Base-by-base conservation (phyloP, 2,888 invertebrate species). In the Agriopis aurantiaria region DNA sequence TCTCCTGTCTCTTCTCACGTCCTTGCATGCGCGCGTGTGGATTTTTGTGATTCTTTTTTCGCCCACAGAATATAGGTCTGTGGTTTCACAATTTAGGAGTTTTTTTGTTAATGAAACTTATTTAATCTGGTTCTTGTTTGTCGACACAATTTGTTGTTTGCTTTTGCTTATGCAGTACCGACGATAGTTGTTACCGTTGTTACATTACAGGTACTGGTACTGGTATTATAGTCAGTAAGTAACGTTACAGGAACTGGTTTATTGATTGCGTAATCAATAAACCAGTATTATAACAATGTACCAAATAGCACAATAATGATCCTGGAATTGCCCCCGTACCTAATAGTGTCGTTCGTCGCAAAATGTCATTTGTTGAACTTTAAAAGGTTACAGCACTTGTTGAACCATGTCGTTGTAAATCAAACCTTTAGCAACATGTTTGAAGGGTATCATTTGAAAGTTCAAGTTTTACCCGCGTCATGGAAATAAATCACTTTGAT, bases 311-410 rank as follows among this genome's bases (percentile, higher is more conserved):
- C 82, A 82, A 84, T 85, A 86, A 86, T 84, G 83, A 83, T 79
- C 80, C 81, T 79, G 75, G 81, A 82, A 86, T 84, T 84, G 84
- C 83, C 82, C 69, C 75, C 74, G 79, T 87, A n/a, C n/a, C n/a
- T n/a, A 88, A 88, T 87, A 88, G 83, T 87, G 86, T 88, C 86
- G 68, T 83, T 86, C 84, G 80, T 83, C 78, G 83, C 78, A 88
- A 92, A 77, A 92, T 92, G 92, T 91, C 92, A 92, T 85, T 86
- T 78, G 87, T 83, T 92, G 92, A 92, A 91, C 92, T 92, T 92
- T 91, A 78, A 86, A 86, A 85, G 87, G 88, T 82, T 75, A 75
- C 76, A 81, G 83, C 83, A 77, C 82, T 79, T 80, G 82, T 81
- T 89, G 88, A 89, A 86, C 90, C 89, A 82, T 89, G 85, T 83